phyloP scores from a whole-genome alignment of 1,140 invertebrate species.

The Drosophila ogumai region DNA sequence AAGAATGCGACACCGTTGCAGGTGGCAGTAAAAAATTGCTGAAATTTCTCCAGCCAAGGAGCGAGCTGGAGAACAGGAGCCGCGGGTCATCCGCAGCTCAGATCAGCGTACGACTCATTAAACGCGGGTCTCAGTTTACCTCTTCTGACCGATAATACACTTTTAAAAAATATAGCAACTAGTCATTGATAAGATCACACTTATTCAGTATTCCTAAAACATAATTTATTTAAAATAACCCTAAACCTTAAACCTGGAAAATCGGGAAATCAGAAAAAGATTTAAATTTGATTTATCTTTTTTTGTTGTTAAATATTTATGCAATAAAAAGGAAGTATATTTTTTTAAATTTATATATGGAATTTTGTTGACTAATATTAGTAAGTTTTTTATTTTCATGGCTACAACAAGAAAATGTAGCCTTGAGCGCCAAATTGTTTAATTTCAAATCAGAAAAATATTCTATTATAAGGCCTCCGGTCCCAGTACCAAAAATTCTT shows the following conservation, averaged over 20 bases:
- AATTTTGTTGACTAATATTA: background rate
- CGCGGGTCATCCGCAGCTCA: constrained; percentile 31
- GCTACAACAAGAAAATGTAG: background rate
- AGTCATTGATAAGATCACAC: background rate
- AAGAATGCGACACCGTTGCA: constrained; percentile 71
- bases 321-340: background rate
- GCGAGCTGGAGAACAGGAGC: constrained; percentile 20
- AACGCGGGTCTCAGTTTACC: constrained; percentile 62
- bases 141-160: constrained; percentile 21
- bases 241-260: background rate
- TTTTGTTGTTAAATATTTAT: background rate
- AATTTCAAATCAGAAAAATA: background rate
- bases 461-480: background rate
- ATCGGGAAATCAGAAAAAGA: background rate
- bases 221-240: background rate
- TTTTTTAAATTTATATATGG: background rate
- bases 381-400: background rate
- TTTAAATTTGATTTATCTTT: background rate
- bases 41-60: constrained; percentile 56
- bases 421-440: background rate
- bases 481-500: no score
- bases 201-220: background rate
- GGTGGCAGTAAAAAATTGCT: constrained; percentile 80
- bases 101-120: constrained; percentile 70
- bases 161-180: background rate